These are phyloP conservation scores for Mergus octosetaceus DNA, from an alignment of 2,797 vertebrate species.

Conservation along the genomic window DNA sequence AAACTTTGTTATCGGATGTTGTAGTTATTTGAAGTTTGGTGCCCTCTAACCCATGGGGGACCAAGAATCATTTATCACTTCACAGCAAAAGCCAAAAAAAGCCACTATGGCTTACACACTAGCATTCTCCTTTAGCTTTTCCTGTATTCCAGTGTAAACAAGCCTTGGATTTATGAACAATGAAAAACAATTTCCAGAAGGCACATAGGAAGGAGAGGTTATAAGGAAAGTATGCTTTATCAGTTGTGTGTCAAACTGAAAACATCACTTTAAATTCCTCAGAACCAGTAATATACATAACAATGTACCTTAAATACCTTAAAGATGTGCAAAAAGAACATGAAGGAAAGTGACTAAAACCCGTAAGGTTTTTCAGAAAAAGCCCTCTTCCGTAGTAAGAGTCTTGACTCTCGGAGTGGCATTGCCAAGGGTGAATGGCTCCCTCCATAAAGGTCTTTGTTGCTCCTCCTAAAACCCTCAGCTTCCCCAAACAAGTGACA, in stretches of 20 bases:
- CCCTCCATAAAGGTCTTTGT: not conserved
- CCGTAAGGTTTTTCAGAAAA: not conserved
- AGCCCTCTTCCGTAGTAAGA: rapidly evolving
- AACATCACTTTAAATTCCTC: conserved; percentile 30
- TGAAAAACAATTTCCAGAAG: conserved; percentile 78
- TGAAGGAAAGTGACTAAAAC: not conserved
- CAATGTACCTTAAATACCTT: not conserved
- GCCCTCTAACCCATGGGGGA: conserved; percentile 82
- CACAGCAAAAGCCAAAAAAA: conserved; percentile 77
- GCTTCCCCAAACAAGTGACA: not conserved
- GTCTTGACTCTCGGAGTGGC: not conserved
- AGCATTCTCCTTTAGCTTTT: conserved; percentile 71
- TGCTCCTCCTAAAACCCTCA: not conserved
- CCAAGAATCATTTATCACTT: conserved; percentile 83
- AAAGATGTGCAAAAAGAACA: not conserved
- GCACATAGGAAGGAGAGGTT: conserved; percentile 55
- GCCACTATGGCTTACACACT: conserved; percentile 50
- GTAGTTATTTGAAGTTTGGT: conserved; percentile 88
- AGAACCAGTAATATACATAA: not conserved
- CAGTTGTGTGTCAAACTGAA: conserved; percentile 7
- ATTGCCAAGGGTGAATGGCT: not conserved
- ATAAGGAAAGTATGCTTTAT: conserved; percentile 37
- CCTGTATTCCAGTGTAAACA: conserved; percentile 84
- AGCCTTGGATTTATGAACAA: conserved; percentile 82
- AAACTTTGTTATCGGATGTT: conserved; percentile 88